Evolutionary conservation across 2,113 vertebrate species (phyloP), one percentile per base, ranked within the genome.

Genomic region (Salvator merianae): DNA sequence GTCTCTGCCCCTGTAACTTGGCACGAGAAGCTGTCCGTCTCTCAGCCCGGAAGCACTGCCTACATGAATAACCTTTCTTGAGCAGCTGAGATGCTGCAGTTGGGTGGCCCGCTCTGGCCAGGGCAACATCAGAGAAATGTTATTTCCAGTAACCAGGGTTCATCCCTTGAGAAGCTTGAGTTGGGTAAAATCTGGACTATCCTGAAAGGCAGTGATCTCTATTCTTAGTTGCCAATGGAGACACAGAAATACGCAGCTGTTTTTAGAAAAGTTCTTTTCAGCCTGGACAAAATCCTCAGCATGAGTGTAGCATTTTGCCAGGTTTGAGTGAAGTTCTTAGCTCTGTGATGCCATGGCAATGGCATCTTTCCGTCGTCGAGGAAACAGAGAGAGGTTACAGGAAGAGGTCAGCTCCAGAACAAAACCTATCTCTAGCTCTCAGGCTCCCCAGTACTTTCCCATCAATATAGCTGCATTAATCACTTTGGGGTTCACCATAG

Each of bases 401-500:
- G 79, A 26, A 13, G 0, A 1, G 0, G 0, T 26, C 1, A 5
- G 3, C 65, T 91, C 92, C 90, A 91, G 94, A 84, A 86, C 12
- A 9, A 38, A 47, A 18, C 22, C 26, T 30, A 28, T 0, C 20
- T 4, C 65, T 55, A 95, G 80, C 94, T 93, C 5, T 95, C 96
- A 88, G 96, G 90, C 71, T 90, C 97, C 88, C 95, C 91, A 0
- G 90, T 97, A 0, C 82, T 90, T 12, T 24, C 43, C 30, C 26
- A 18, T 72, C 4, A 79, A 97, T 97, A 92, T 95, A 96, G 38
- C 86, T 97, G 97, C 87, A 94, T 43, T 94, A 94, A 9, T 94
- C 2, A 91, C 93, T 77, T 97, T 96, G 89, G 97, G 97, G 53
- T 94, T 98, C 0, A 94, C 95, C 1, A 95, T 97, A 0, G 71